These are phyloP conservation scores for Aplysia californica DNA, from an alignment of 1,140 invertebrate species.

Conservation along the genomic window DNA sequence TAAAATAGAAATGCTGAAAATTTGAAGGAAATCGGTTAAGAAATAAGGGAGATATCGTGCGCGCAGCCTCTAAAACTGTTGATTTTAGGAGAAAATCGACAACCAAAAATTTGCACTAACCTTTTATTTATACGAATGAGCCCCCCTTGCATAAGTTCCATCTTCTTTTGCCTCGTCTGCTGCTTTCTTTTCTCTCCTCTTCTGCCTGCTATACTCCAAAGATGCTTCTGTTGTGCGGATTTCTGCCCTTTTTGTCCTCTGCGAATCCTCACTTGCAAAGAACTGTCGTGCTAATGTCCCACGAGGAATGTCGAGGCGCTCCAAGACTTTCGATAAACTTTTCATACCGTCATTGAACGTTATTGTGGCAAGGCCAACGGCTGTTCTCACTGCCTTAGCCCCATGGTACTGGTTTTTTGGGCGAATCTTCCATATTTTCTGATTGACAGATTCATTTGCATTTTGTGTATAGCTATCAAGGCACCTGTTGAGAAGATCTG, in stretches of 20 bases:
- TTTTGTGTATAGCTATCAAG: background rate
- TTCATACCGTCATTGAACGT: background rate
- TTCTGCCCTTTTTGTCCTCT: background rate
- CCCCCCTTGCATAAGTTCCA: background rate
- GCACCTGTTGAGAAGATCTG: background rate
- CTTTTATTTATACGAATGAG: background rate
- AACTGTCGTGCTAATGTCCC: background rate
- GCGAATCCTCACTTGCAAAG: background rate
- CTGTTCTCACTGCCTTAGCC: background rate
- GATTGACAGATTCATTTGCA: background rate
- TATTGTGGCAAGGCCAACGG: background rate
- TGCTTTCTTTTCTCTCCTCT: background rate
- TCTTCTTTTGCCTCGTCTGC: background rate
- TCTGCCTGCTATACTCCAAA: background rate
- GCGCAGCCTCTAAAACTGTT: background rate
- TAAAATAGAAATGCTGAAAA: background rate
- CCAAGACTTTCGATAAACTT: background rate
- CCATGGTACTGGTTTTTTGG: background rate
- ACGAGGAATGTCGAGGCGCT: background rate
- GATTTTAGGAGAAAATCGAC: background rate
- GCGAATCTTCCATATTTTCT: background rate
- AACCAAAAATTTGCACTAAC: background rate
- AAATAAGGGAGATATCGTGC: background rate
- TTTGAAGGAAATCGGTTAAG: background rate
- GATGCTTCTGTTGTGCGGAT: background rate